Evolutionary conservation across 2,113 vertebrate species (phyloP).

Genomic region (Hiodon alosoides): DNA sequence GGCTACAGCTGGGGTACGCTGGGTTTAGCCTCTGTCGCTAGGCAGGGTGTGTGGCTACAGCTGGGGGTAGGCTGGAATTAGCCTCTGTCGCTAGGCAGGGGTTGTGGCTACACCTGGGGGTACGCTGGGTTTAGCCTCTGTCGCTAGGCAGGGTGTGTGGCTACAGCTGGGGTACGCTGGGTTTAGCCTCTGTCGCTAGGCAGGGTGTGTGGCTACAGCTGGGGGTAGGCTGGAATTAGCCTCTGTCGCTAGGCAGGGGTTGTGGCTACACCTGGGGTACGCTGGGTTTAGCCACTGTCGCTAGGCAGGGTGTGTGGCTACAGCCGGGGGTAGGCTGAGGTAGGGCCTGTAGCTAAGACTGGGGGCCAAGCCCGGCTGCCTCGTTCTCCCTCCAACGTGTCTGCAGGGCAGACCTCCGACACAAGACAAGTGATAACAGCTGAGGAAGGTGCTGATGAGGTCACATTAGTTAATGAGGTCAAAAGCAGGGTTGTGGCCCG

Average conservation of each 20-base stretch:
- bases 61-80: neutral
- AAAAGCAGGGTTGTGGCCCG: constrained; percentile 52
- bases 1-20: neutral
- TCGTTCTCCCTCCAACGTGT: constrained; percentile 45
- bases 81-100: neutral
- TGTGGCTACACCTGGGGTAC: neutral
- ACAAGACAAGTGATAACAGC: constrained; percentile 60
- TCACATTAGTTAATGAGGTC: constrained; percentile 74
- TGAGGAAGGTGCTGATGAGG: constrained; percentile 66
- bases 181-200: no score
- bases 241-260: neutral
- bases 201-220: no score
- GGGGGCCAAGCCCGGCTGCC: constrained; percentile 55
- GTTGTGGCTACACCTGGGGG: neutral
- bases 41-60: neutral
- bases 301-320: neutral
- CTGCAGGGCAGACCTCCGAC: constrained; percentile 48
- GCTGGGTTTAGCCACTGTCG: neutral
- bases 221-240: no score
- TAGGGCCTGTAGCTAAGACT: neutral
- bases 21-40: neutral
- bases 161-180: no score
- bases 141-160: no score
- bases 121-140: neutral
- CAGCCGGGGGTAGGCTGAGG: neutral